Percentiles rank a stretch among this genome's conserved stretches.
These are phyloP conservation scores for Phenganax stokvisi DNA, from an alignment of 92 coral and sea anemone genomes.

Conservation along the genomic window DNA sequence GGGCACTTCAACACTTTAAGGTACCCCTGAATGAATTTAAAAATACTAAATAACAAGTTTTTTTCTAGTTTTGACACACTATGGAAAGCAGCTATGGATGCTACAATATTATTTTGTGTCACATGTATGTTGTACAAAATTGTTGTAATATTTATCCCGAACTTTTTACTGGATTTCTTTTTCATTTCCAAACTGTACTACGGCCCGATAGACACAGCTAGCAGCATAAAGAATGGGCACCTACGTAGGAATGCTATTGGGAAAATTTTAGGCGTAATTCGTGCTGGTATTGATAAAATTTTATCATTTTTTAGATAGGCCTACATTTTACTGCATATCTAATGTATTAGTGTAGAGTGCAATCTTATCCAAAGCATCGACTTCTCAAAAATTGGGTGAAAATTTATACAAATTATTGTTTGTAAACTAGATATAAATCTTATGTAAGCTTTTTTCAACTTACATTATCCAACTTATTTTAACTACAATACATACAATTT, in stretches of 20 bases:
- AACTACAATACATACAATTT: no score
- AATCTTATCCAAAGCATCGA: no score
- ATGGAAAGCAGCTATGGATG: conserved; percentile 42
- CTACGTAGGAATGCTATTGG: conserved; percentile 3
- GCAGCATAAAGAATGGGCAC: conserved; percentile 46
- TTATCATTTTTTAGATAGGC: not conserved
- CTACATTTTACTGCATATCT: no score
- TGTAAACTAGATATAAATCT: no score
- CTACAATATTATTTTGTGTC: conserved; percentile 41
- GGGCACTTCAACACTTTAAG: no score
- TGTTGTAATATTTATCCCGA: conserved; percentile 60
- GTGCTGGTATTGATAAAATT: not conserved
- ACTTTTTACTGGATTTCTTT: conserved; percentile 57
- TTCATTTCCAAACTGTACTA: conserved; percentile 74
- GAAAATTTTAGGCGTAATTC: not conserved
- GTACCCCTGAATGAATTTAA: not conserved
- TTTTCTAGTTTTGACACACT: conserved; percentile 46
- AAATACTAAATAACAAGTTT: not conserved
- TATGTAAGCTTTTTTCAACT: no score
- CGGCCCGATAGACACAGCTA: conserved; percentile 78
- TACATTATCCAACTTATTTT: no score
- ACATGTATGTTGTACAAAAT: conserved; percentile 62
- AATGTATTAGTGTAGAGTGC: no score
- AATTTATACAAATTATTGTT: no score
- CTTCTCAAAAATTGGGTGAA: no score